Base-by-base conservation (phyloP, 1,140 invertebrate species). In the Ceratitis capitata region DNA sequence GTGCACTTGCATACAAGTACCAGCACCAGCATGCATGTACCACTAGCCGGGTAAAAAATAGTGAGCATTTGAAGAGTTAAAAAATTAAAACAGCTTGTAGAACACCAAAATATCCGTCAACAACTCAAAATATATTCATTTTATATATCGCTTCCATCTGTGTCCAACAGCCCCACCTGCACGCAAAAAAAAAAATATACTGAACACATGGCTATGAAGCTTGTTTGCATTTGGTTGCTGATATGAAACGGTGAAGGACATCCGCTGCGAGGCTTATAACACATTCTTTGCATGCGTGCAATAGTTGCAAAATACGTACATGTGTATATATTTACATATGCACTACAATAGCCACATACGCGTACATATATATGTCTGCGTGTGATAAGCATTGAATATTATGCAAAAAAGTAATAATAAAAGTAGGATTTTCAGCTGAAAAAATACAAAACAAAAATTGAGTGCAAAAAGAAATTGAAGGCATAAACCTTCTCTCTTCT, bases 191-290 rank as follows among this genome's bases (percentile, higher is more conserved):
- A n/a, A n/a, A n/a, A n/a, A n/a, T n/a, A n/a, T 10, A 23, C 58
- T 56, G 51, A n/a, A 56, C 16, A 45, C 39, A 78, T 39, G 69
- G 9, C 69, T n/a, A 9, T 56, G 51, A 83, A 32, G 82, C 47
- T 51, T 53, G 49, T 83, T 83, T 83, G n/a, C 10, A n/a, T 64
- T 35, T 39, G 69, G 51, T 56, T 85, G 51, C 49, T 32, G 69
- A 74, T 56, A 85, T 82, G 47, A 58, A 85, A 83, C 85, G 85
- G 85, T 85, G 85, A 85, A 85, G 85, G 85, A 85, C 78, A 85
- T 61, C 26, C 74, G 85, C 82, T 58, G 85, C 78, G 42, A 56
- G 69, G 69, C 69, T 47, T 78, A 35, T 51, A 56, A n/a, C 83
- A 61, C 35, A 32, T 49, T 29, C 82, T 51, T 26, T 83, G 47